A percentile compares a stretch with the other conserved stretches of the same genome.
Evolutionary conservation across 2,797 vertebrate species (phyloP).

Genomic region (Pipistrellus nathusii): DNA sequence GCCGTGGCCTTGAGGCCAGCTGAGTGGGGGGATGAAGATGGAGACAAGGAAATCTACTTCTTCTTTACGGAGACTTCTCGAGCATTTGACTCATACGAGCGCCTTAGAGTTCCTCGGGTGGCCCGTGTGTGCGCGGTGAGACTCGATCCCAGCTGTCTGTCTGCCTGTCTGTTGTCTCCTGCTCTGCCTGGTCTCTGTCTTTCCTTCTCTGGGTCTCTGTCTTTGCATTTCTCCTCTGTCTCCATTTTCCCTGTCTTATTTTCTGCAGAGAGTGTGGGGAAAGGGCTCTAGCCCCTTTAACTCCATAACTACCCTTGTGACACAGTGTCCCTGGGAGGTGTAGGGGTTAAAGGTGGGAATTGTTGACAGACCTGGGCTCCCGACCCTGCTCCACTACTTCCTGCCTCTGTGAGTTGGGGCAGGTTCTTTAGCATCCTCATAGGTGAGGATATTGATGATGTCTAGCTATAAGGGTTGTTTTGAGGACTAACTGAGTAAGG

Average conservation of each 20-base stretch:
- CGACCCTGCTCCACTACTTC: background rate
- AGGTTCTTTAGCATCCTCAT: background rate
- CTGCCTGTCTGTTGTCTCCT: background rate
- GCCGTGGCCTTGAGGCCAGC: constrained; percentile 91
- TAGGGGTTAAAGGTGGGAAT: background rate
- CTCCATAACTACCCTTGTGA: background rate
- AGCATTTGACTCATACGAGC: constrained; percentile 91
- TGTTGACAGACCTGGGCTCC: background rate
- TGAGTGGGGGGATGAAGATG: constrained; percentile 87
- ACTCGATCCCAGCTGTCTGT: constrained; percentile 76
- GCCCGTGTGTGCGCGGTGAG: constrained; percentile 85
- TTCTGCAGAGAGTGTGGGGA: background rate
- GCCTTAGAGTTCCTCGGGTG: constrained; percentile 92
- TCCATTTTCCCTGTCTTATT: background rate
- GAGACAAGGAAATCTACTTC: constrained; percentile 93
- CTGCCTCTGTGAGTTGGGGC: background rate
- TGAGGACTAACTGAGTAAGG: background rate
- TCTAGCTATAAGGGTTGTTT: background rate
- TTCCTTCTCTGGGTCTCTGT: background rate
- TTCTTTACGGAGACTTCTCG: constrained; percentile 94
- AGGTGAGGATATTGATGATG: background rate
- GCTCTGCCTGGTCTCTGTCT: background rate
- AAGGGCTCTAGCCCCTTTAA: background rate
- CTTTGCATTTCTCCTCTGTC: constrained; percentile 4
- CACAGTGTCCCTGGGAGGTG: background rate